Conservation (phyloP, 2,888 invertebrate species). For the Seira sanloemensis region DNA sequence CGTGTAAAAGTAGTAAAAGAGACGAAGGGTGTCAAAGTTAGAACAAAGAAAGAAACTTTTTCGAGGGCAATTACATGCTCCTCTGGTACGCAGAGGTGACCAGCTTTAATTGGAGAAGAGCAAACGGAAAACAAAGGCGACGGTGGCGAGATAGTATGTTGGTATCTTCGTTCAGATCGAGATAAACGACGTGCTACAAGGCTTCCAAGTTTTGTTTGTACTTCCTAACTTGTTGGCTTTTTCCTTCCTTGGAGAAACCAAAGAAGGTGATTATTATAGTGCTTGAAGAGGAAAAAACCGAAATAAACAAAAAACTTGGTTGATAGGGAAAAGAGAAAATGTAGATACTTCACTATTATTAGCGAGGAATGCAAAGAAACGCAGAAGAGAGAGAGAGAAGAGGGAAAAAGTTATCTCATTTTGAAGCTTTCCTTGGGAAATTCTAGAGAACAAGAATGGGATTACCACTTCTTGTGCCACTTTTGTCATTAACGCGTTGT, state of each 20-base stretch:
- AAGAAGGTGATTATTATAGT: background rate
- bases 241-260: background rate
- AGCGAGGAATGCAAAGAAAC: background rate
- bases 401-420: slow-evolving; percentile 1
- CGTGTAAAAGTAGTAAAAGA: background rate
- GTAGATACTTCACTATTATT: background rate
- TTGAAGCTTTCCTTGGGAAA: background rate
- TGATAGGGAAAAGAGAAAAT: background rate
- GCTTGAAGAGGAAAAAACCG: slow-evolving; percentile 11
- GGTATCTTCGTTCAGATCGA: background rate
- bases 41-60: slow-evolving; percentile 11
- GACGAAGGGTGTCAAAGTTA: slow-evolving; percentile 17
- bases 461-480: slow-evolving; percentile 13
- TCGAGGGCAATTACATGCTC: slow-evolving; percentile 4
- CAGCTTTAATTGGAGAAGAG: slow-evolving; percentile 11
- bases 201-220: slow-evolving; percentile 11
- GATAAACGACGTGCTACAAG: slow-evolving; percentile 15
- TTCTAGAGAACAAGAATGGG: background rate
- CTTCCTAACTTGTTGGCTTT: slow-evolving; percentile 18
- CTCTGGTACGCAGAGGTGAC: slow-evolving; percentile 14
- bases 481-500: slow-evolving; percentile 8
- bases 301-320: slow-evolving; percentile 17
- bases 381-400: background rate
- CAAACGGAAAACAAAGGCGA: background rate
- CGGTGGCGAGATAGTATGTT: background rate